Percentiles rank a stretch among this genome's conserved stretches.
Conservation (phyloP, 2,888 invertebrate species). For the Dermolepida albohirtum region DNA sequence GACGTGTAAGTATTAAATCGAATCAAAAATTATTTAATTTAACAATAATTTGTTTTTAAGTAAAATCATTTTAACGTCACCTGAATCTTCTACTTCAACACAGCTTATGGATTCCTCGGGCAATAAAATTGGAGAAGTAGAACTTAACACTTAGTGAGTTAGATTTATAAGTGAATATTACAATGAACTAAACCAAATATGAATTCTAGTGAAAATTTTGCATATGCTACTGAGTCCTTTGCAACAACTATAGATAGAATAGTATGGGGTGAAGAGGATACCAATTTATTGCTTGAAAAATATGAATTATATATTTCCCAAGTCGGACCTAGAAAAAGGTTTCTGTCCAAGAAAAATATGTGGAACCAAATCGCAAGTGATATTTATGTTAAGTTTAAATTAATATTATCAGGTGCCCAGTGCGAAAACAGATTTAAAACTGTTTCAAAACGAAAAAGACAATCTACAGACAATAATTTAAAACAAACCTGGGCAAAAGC, state of each 20-base stretch:
- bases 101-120: slow-evolving; percentile 13
- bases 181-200: background rate
- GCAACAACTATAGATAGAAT: slow-evolving; percentile 15
- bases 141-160: slow-evolving; percentile 19
- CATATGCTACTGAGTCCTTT: slow-evolving; percentile 10
- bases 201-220: slow-evolving; percentile 15
- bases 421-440: slow-evolving; percentile 38
- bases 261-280: slow-evolving; percentile 33
- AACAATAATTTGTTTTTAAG: slow-evolving; percentile 1
- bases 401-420: slow-evolving; percentile 24
- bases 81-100: slow-evolving; percentile 13
- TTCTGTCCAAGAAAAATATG: slow-evolving; percentile 31
- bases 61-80: slow-evolving; percentile 15
- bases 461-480: slow-evolving; percentile 18
- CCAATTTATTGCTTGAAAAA: slow-evolving; percentile 23
- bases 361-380: slow-evolving; percentile 38
- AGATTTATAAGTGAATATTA: background rate
- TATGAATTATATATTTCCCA: slow-evolving; percentile 24
- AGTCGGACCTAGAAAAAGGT: slow-evolving; percentile 34
- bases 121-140: slow-evolving; percentile 27
- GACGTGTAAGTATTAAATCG: slow-evolving; percentile 24
- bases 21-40: background rate
- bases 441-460: slow-evolving; percentile 25
- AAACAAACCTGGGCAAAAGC: slow-evolving; percentile 2
- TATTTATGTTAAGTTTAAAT: slow-evolving; percentile 23